phyloP scores from a whole-genome alignment of 2,797 vertebrate genomes.

The Bradypodion ventrale region DNA sequence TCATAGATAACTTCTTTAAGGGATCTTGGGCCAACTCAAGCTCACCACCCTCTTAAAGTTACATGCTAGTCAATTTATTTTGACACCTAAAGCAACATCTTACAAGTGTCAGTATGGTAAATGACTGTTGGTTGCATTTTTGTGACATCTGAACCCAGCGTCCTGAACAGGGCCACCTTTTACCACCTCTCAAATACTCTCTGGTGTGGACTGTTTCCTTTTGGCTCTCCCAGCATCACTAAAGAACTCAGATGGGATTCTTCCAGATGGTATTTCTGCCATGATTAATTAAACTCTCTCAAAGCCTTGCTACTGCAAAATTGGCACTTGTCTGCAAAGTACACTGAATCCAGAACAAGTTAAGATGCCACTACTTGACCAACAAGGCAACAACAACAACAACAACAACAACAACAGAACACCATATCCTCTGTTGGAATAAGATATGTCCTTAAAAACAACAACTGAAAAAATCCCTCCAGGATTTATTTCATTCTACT shows the following conservation, averaged over 20 bases:
- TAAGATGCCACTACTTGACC: background rate
- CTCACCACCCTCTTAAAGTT: too few species aligned
- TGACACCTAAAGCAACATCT: too few species aligned
- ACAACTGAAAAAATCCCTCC: background rate
- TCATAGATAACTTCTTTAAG: too few species aligned
- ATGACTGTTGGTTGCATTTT: too few species aligned
- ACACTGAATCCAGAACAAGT: constrained; percentile 15
- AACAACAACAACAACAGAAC: background rate
- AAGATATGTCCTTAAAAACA: too few species aligned
- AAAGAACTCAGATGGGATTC: constrained; percentile 10
- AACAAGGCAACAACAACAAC: background rate
- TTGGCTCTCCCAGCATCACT: background rate
- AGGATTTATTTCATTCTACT: background rate
- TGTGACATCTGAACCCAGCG: too few species aligned
- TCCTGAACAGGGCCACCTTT: too few species aligned
- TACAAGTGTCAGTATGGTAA: too few species aligned
- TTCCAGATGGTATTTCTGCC: constrained; percentile 43
- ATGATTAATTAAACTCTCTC: constrained; percentile 47
- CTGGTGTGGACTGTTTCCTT: constrained; percentile 29
- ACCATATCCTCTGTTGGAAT: background rate
- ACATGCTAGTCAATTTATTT: too few species aligned
- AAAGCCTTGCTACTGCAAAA: constrained; percentile 28
- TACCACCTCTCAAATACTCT: too few species aligned
- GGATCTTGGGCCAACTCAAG: too few species aligned
- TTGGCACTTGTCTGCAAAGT: background rate